Percentiles rank a stretch among this genome's conserved stretches.
These are phyloP conservation scores for Drosophila willistoni DNA, from an alignment of 1,140 invertebrate genomes.

Conservation along the genomic window DNA sequence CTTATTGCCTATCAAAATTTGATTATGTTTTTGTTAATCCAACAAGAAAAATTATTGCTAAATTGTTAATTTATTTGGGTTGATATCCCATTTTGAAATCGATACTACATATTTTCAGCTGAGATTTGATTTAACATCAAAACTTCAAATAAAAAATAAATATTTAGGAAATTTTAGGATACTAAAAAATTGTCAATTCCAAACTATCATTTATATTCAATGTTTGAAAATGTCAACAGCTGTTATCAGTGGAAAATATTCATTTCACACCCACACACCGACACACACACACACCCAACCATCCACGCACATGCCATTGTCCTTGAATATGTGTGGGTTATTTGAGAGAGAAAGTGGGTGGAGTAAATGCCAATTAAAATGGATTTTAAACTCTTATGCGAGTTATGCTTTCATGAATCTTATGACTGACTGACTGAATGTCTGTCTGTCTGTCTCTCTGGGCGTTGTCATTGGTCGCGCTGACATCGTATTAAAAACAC, in stretches of 20 bases:
- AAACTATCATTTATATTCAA: background rate
- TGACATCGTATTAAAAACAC: constrained; percentile 44
- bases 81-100: no score
- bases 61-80: no score
- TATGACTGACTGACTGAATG: background rate
- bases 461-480: constrained; percentile 2
- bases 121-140: no score
- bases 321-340: background rate
- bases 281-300: background rate
- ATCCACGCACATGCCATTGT: background rate
- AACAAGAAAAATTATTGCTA: no score
- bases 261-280: constrained; percentile 14
- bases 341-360: background rate
- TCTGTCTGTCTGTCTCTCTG: constrained; percentile 8
- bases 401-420: background rate
- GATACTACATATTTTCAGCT: no score
- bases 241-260: constrained; percentile 36
- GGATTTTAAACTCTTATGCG: background rate
- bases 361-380: constrained; percentile 7
- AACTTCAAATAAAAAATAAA: no score
- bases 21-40: no score
- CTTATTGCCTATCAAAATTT: no score
- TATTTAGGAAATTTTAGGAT: no score
- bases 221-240: constrained; percentile 16
- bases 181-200: background rate